Base-by-base conservation (phyloP, 2,888 invertebrate species). In the Abrostola triplasia region DNA sequence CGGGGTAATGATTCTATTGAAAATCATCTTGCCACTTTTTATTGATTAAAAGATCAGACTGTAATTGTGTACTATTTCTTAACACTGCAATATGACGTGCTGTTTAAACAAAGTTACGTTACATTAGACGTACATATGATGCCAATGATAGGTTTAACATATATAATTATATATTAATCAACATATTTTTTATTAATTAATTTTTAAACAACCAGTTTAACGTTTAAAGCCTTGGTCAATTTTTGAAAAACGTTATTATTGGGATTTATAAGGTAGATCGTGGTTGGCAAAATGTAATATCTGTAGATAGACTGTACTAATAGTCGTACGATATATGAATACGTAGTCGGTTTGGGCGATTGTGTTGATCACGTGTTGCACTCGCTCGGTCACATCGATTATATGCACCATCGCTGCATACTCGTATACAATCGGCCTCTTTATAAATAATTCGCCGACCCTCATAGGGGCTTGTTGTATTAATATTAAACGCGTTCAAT, bases 401-500 rank as follows among this genome's bases (percentile, higher is more conserved):
- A 85, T 85, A 87, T 87, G 84, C 88, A 84, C 83, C 85, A 84
- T 85, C 84, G 84, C 83, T 75, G 81, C 83, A 78, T 82, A 82
- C 76, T 87, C 81, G 84, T 85, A 86, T 88, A 88, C 84, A 88
- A 88, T 90, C 86, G 84, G 77, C 81, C 83, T 86, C 87, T 89
- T 86, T 88, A 88, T 87, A 86, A 88, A 90, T 87, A 88, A 86
- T 88, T 87, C 84, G 85, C 87, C 83, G 87, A 85, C 85, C 88
- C 88, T 87, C 87, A 87, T 89, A 87, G 87, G 87, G 87, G 87
- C 83, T 75, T 83, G 85, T 84, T 84, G 85, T 89, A 86, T 88
- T 89, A 88, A 88, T 89, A 89, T 87, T 91, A 90, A 88, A 89
- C 81, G 86, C 86, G 83, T 86, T 88, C 87, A 89, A 89, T 90